Conservation (phyloP, 2,888 invertebrate genomes). For the Agriopis marginaria region DNA sequence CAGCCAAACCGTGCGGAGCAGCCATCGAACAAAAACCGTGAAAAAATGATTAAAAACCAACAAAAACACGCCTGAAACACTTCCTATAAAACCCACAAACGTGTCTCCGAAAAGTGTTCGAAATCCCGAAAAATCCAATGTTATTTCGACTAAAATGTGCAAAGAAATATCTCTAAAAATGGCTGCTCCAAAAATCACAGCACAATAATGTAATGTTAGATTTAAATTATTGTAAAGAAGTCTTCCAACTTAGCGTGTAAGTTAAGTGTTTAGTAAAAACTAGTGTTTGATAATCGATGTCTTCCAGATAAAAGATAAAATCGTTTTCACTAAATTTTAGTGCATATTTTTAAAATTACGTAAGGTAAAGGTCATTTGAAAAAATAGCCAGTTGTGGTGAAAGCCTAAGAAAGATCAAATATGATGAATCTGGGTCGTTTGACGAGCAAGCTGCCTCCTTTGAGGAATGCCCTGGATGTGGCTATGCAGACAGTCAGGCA, state of each 20-base stretch:
- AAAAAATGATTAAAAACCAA: constrained; percentile 68
- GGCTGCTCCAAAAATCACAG: constrained; percentile 64
- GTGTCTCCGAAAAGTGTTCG: constrained; percentile 40
- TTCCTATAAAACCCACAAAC: constrained; percentile 34
- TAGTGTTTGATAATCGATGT: constrained; percentile 52
- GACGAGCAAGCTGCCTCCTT: constrained; percentile 87
- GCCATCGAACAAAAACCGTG: constrained; percentile 62
- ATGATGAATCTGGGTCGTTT: constrained; percentile 85
- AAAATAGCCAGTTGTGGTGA: constrained; percentile 33
- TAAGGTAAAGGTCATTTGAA: constrained; percentile 31
- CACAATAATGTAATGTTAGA: constrained; percentile 63
- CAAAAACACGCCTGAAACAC: constrained; percentile 51
- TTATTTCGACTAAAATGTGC: constrained; percentile 41
- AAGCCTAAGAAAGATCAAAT: constrained; percentile 43
- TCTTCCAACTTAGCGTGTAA: constrained; percentile 74
- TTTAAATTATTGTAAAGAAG: constrained; percentile 75
- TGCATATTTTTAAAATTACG: constrained; percentile 34
- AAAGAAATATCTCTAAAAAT: constrained; percentile 54
- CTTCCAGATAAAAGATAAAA: constrained; percentile 53
- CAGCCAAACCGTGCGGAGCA: constrained; percentile 61
- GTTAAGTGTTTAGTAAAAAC: constrained; percentile 34
- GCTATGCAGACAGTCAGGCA: constrained; percentile 94
- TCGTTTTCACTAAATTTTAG: constrained; percentile 45
- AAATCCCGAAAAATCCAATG: constrained; percentile 46
- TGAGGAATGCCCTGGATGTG: constrained; percentile 92